phyloP scores from a whole-genome alignment of 1,140 invertebrate species.

The Anagrus nilaparvatae region DNA sequence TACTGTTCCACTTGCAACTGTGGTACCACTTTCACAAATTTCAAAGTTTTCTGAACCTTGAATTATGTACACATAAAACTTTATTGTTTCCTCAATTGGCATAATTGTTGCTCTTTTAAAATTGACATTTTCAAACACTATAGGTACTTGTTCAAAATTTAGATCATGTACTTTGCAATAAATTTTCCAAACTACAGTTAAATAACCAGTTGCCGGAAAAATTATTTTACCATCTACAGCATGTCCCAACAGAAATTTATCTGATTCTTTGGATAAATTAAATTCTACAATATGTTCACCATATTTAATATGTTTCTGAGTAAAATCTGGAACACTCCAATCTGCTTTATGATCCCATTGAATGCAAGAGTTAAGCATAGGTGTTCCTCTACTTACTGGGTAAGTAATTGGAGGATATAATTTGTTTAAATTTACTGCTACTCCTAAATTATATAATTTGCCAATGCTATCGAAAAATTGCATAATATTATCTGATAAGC shows the following conservation, averaged over 20 bases:
- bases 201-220: slow-evolving; percentile 75
- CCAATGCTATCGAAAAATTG: slow-evolving; percentile 62
- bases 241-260: slow-evolving; percentile 66
- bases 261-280: slow-evolving; percentile 53
- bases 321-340: slow-evolving; percentile 42
- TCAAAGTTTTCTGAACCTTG: slow-evolving; percentile 36
- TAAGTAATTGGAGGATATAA: slow-evolving; percentile 51
- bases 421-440: slow-evolving; percentile 43
- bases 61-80: slow-evolving; percentile 70
- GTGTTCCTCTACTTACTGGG: slow-evolving; percentile 56
- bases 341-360: slow-evolving; percentile 69
- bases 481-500: slow-evolving; percentile 58
- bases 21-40: slow-evolving; percentile 61
- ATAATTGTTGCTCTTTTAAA: slow-evolving; percentile 77
- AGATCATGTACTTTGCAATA: slow-evolving; percentile 65
- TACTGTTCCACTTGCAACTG: slow-evolving; percentile 68
- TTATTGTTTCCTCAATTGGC: slow-evolving; percentile 53
- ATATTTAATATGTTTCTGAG: slow-evolving; percentile 47
- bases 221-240: slow-evolving; percentile 73
- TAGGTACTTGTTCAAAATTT: slow-evolving; percentile 59
- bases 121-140: slow-evolving; percentile 77
- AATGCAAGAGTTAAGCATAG: slow-evolving; percentile 52
- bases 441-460: slow-evolving; percentile 50
- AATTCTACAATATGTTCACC: slow-evolving; percentile 51
- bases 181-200: slow-evolving; percentile 74